Conservation (phyloP, 2,888 invertebrate genomes). For the Aleiodes testaceus region DNA sequence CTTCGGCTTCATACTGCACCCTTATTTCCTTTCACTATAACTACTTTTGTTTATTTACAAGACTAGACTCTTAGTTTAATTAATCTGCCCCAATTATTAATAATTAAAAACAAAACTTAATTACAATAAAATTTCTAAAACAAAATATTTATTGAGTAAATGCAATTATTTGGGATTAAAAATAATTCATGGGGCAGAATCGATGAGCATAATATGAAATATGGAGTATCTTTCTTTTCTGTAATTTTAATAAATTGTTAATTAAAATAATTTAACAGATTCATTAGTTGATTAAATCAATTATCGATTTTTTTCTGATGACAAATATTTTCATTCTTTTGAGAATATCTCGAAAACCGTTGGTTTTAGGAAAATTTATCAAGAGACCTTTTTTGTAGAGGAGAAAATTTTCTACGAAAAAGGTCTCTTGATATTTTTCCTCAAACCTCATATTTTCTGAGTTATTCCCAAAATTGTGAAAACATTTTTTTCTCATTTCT, state of each 20-base stretch:
- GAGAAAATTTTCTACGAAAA: not conserved
- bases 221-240: conserved; percentile 52
- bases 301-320: not conserved
- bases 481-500: no score
- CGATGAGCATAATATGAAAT: conserved; percentile 54
- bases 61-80: conserved; percentile 56
- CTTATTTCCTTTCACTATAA: conserved; percentile 35
- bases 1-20: conserved; percentile 11
- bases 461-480: no score
- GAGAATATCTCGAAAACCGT: no score
- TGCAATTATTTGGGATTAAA: not conserved
- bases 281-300: conserved; percentile 8
- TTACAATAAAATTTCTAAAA: conserved; percentile 15
- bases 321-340: conserved; percentile 12
- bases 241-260: conserved; percentile 36
- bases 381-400: no score
- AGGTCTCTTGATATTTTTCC: conserved; percentile 6
- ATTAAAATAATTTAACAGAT: not conserved
- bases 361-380: no score
- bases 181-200: conserved; percentile 36
- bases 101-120: conserved; percentile 15
- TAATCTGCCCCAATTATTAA: conserved; percentile 26
- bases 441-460: not conserved
- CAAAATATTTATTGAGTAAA: conserved; percentile 12
- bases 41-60: conserved; percentile 60